These are phyloP conservation scores for Zaprionus kolodkinae DNA, from an alignment of 1,140 invertebrate species.

Conservation along the genomic window DNA sequence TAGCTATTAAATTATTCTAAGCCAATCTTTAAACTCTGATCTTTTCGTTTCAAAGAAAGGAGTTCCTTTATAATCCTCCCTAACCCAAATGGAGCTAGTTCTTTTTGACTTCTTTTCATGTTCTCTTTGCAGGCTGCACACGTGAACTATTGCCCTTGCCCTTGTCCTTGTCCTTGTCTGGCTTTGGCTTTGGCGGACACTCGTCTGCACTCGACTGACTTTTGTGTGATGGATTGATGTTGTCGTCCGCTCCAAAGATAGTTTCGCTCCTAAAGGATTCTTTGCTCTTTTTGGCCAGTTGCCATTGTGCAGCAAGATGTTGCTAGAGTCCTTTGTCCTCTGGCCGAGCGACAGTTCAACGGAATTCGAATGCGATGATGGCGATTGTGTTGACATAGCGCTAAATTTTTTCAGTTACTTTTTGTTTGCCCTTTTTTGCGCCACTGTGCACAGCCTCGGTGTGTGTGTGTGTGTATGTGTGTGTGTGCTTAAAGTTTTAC, in stretches of 20 bases:
- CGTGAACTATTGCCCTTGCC: slow-evolving; percentile 28
- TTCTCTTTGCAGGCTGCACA: slow-evolving; percentile 18
- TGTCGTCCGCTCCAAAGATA: slow-evolving; percentile 20
- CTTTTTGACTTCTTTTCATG: neutral
- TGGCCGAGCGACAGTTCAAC: neutral
- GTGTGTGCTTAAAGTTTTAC: slow-evolving; percentile 65
- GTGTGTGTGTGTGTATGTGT: slow-evolving; percentile 7
- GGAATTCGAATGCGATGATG: slow-evolving; percentile 21
- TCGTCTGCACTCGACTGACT: slow-evolving; percentile 9
- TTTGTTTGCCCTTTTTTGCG: slow-evolving; percentile 55
- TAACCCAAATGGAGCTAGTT: neutral
- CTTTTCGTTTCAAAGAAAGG: no score
- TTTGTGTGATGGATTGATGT: slow-evolving; percentile 33
- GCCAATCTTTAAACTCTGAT: no score
- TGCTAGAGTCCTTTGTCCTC: slow-evolving; percentile 1
- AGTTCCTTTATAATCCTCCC: no score
- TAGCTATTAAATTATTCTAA: no score
- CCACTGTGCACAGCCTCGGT: slow-evolving; percentile 7
- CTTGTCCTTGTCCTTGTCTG: slow-evolving; percentile 1
- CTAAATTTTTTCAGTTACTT: slow-evolving; percentile 79
- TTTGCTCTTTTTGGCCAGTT: slow-evolving; percentile 34
- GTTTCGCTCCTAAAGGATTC: slow-evolving; percentile 1
- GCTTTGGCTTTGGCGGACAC: neutral
- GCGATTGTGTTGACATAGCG: slow-evolving; percentile 76
- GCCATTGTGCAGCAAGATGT: slow-evolving; percentile 35